phyloP scores from a whole-genome alignment of 1,140 invertebrate species.

The Stratiolaelaps scimitus region DNA sequence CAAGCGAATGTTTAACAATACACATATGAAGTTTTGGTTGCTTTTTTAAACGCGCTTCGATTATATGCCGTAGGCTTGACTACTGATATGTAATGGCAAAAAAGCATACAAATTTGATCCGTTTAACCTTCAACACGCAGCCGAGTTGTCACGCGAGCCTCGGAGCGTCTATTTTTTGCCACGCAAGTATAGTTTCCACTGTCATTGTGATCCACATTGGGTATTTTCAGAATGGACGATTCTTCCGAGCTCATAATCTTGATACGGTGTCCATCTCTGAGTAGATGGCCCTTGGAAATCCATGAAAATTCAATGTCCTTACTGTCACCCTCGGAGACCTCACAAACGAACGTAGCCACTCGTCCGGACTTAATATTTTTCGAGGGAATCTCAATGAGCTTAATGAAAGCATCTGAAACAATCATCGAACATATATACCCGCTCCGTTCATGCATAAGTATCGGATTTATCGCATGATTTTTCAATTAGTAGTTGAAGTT shows the following conservation, averaged over 20 bases:
- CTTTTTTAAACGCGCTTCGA: no score
- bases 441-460: no score
- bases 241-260: background rate
- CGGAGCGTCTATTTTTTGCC: constrained; percentile 6
- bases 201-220: constrained; percentile 22
- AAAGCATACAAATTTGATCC: background rate
- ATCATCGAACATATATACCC: no score
- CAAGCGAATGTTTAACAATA: no score
- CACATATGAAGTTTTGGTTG: no score
- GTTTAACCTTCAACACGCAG: constrained; percentile 2
- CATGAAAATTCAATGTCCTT: constrained; percentile 5
- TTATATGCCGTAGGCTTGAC: no score
- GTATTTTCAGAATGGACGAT: constrained; percentile 22
- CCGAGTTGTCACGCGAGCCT: background rate
- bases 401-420: no score
- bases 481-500: no score
- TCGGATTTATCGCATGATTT: no score
- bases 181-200: constrained; percentile 25
- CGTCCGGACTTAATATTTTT: background rate
- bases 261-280: background rate
- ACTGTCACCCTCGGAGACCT: background rate
- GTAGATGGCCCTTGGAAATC: background rate
- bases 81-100: no score
- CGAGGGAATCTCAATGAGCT: background rate
- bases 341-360: constrained; percentile 15